phyloP scores from a whole-genome alignment of 2,113 vertebrate species.

The Cynoglossus semilaevis region DNA sequence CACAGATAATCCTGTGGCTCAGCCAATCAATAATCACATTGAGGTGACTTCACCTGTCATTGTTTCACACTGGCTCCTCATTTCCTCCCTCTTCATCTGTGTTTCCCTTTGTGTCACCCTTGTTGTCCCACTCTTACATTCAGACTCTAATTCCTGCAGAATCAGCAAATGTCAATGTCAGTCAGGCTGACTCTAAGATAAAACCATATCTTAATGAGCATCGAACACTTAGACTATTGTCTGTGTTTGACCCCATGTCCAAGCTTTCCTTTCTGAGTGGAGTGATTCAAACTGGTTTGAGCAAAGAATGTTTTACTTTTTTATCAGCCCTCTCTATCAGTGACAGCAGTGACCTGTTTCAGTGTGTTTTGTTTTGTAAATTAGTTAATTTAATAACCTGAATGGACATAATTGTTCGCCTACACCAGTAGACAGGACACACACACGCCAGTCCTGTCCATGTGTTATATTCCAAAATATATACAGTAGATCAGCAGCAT shows the following conservation, averaged over 20 bases:
- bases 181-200: conserved; percentile 51
- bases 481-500: too few species aligned
- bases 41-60: conserved; percentile 69
- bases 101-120: conserved; percentile 46
- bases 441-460: too few species aligned
- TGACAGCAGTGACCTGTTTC: too few species aligned
- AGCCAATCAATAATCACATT: conserved; percentile 55
- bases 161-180: conserved; percentile 64
- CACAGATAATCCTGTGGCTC: conserved; percentile 49
- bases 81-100: conserved; percentile 23
- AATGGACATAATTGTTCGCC: too few species aligned
- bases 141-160: conserved; percentile 40
- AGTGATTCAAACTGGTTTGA: conserved; percentile 7
- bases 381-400: too few species aligned
- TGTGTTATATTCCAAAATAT: too few species aligned
- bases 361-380: too few species aligned
- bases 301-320: too few species aligned
- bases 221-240: conserved; percentile 68
- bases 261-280: conserved; percentile 52
- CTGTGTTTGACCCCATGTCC: conserved; percentile 43
- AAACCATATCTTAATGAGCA: conserved; percentile 68
- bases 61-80: conserved; percentile 22
- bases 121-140: conserved; percentile 42
- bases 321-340: too few species aligned
- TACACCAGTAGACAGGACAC: too few species aligned